These are phyloP conservation scores for Typhlomys cinereus DNA, from an alignment of 2,113 vertebrate genomes.

Conservation along the genomic window DNA sequence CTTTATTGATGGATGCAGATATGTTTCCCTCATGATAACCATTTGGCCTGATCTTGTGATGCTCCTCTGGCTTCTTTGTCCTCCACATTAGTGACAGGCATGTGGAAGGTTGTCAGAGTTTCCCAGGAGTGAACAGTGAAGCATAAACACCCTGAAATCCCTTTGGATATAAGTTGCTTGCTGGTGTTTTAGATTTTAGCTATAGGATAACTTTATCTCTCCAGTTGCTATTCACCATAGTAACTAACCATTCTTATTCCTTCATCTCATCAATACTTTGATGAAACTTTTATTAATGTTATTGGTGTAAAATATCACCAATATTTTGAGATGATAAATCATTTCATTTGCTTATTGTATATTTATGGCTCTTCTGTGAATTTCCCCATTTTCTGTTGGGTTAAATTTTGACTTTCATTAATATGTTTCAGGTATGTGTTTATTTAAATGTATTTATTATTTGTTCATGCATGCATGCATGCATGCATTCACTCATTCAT, in stretches of 20 bases:
- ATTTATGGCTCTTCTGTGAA: not conserved
- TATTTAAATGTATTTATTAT: too few species aligned
- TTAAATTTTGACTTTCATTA: not conserved
- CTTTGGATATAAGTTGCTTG: not conserved
- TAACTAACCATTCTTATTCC: not conserved
- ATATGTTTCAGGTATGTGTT: not conserved
- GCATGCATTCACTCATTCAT: too few species aligned
- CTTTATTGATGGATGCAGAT: too few species aligned
- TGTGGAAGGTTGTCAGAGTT: not conserved
- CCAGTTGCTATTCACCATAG: not conserved
- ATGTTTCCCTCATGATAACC: not conserved
- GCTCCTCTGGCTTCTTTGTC: too few species aligned
- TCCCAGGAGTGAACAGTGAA: not conserved
- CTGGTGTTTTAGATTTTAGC: slow-evolving; percentile 8
- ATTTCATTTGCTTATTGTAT: not conserved
- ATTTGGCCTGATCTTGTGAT: too few species aligned
- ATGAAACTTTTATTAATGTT: slow-evolving; percentile 6
- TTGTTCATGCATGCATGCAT: too few species aligned
- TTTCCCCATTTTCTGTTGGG: slow-evolving; percentile 1
- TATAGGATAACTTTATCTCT: not conserved
- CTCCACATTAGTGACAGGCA: not conserved
- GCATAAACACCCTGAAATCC: not conserved
- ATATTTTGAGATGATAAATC: not conserved
- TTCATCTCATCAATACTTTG: not conserved
- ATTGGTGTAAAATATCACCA: not conserved